Base-by-base conservation (phyloP, 92 coral and sea anemone species). In the Phenganax stokvisi region DNA sequence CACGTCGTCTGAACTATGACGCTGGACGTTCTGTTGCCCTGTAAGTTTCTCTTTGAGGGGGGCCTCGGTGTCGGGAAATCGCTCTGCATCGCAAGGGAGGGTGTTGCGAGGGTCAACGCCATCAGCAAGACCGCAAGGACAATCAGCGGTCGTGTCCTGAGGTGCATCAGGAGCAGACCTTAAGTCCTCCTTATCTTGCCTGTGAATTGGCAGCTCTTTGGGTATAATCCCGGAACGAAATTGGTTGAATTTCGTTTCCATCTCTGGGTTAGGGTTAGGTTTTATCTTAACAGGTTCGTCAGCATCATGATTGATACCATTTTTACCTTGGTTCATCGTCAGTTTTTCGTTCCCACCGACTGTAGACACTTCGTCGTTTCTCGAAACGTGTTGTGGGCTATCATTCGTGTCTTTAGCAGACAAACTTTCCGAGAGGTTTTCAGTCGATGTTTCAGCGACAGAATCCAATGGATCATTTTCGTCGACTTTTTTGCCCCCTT, bases 381-480 rank as follows among this genome's bases (percentile, higher is more conserved):
- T 76, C 31, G 30, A 29, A 55, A 28, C 1, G 15, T 5, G 59
- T 25, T 76, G 30, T 57, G 25, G 54, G 29, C 29, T 44, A 44
- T 76, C 56, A 76, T 76, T 76, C 29, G 56, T 31, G 44, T 76
- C 71, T 54, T 76, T 76, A 27, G 81, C 56, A 12, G 81, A 76
- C 81, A 69, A 58, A 51, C 69, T 76, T 76, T 76, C 69, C 6
- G 80, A 75, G 12, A 75, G 11, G 20, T 76, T 57, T 53, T 76
- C 69, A 20, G 81, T 60, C 9, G 81, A 76, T 31, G 81, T 76
- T 59, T 29, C 81, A 59, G 60, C 10, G 3, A 64, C 64, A 59
- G 69, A 57, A 29, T 76, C 81, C 69, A 57, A 6, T 8, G 81
- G 58, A 25, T 76, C 81, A 27, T 12, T 52, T n/a, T 57, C n/a